A percentile compares a stretch with the other conserved stretches of the same genome.
Evolutionary conservation across 2,888 invertebrate genomes (phyloP).

Genomic region (Didymodactylos carnosus): DNA sequence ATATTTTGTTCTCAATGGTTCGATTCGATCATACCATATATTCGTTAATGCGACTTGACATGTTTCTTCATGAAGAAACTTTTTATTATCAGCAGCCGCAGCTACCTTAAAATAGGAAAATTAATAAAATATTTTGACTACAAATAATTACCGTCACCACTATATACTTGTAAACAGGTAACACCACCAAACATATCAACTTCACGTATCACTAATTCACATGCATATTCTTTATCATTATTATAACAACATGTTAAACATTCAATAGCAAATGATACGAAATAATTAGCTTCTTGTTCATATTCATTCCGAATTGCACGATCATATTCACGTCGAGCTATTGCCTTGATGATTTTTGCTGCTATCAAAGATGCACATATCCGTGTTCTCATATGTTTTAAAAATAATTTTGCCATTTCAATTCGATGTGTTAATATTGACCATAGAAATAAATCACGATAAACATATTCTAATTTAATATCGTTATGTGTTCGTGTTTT

Average conservation of each 20-base stretch:
- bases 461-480: not conserved
- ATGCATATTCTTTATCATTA: not conserved
- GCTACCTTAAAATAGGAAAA: not conserved
- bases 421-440: slow-evolving; percentile 28
- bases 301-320: not conserved
- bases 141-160: no score
- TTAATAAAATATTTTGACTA: no score
- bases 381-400: not conserved
- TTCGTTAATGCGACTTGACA: not conserved
- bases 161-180: not conserved
- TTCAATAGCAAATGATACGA: not conserved
- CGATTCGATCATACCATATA: not conserved
- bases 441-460: slow-evolving; percentile 30
- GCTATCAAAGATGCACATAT: slow-evolving; percentile 4
- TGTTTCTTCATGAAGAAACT: not conserved
- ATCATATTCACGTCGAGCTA: not conserved
- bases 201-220: not conserved
- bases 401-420: slow-evolving; percentile 27
- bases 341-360: not conserved
- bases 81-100: not conserved
- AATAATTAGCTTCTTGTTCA: not conserved
- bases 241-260: not conserved
- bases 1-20: not conserved
- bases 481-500: no score
- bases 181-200: not conserved